These are phyloP conservation scores for Amblyjoppa fuscipennis DNA, from an alignment of 2,888 invertebrate genomes.

Conservation along the genomic window DNA sequence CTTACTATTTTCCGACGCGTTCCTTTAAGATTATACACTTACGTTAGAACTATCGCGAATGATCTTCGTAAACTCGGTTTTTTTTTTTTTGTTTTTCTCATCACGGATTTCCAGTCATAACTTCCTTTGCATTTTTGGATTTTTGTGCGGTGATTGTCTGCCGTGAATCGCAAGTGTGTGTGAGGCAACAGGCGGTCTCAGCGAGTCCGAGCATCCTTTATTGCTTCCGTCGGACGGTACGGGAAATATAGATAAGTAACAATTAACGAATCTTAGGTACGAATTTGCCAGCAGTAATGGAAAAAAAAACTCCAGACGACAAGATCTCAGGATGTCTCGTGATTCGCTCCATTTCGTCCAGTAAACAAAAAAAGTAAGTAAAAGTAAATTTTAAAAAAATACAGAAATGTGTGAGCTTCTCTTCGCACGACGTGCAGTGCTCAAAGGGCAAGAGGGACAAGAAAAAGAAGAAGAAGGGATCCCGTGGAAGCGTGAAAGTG, in stretches of 20 bases:
- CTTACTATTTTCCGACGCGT: conserved; percentile 74
- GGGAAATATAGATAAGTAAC: background rate
- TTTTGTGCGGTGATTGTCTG: conserved; percentile 9
- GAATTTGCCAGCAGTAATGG: background rate
- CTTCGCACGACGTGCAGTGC: conserved; percentile 14
- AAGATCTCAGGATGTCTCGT: background rate
- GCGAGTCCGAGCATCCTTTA: conserved; percentile 7
- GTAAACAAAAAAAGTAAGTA: background rate
- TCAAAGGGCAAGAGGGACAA: conserved; percentile 44
- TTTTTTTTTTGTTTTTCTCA: conserved; percentile 67
- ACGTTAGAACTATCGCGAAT: conserved; percentile 82
- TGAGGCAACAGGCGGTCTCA: background rate
- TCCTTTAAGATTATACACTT: conserved; percentile 80
- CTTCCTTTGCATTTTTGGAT: conserved; percentile 17
- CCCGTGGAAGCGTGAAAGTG: conserved; percentile 68
- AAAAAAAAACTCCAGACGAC: conserved; percentile 5
- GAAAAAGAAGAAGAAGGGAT: conserved; percentile 51
- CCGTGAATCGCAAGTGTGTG: conserved; percentile 27
- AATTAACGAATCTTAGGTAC: background rate
- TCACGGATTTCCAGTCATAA: conserved; percentile 30
- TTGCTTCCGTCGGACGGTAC: background rate
- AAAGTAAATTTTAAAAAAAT: conserved; percentile 26
- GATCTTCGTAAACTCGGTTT: conserved; percentile 74
- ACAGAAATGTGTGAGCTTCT: conserved; percentile 38
- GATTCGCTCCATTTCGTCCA: conserved; percentile 38